Evolutionary conservation across 92 coral and sea anemone species (phyloP), one percentile per base, ranked within the genome.

Genomic region (Zoanthus sociatus): DNA sequence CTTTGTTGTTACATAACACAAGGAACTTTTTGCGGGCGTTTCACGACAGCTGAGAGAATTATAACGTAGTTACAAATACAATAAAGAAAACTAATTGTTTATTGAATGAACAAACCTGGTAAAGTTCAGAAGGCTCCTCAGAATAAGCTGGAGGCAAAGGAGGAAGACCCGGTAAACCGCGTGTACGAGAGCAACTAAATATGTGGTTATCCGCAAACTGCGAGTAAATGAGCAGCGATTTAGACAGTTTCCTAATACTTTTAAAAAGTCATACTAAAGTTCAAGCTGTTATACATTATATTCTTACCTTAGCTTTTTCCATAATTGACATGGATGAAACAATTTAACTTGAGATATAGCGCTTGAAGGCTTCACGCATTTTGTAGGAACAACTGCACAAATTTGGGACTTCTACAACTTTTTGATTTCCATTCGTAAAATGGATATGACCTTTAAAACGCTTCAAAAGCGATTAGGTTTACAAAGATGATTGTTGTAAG

Each of bases 181-280:
- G 96, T 33, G 98, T 95, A 47, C 94, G 94, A 47, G 99, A 97
- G 71, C 99, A 97, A 72, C 99, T 97, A 87, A 97, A 97, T 9
- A 95, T 88, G 33, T 94, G 93, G 42, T 89, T 95, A 16, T 86
- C 95, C 44, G 94, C 78, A 51, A 91, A 89, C 98, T 95, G 92
- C 73, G 86, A 83, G 31, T 56, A 82, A 87, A 81, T 20, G 75
- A 20, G 48, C 45, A 83, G 30, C 44, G 21, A 13, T 81, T 66
- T 11, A 81, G 55, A 33, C 14, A 11, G 61, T 81, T 42, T 81
- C 75, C 32, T 10, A 45, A 47, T 14, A 3, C 11, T 8, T 81
- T 37, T 37, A 37, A 37, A 12, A 42, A 14, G 54, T 6, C 17
- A 32, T 17, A 18, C 6, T 18, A n/a, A 81, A 81, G 56, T 45